These are phyloP conservation scores for Drosophila phalerata DNA, from an alignment of 2,888 invertebrate genomes.

Conservation along the genomic window DNA sequence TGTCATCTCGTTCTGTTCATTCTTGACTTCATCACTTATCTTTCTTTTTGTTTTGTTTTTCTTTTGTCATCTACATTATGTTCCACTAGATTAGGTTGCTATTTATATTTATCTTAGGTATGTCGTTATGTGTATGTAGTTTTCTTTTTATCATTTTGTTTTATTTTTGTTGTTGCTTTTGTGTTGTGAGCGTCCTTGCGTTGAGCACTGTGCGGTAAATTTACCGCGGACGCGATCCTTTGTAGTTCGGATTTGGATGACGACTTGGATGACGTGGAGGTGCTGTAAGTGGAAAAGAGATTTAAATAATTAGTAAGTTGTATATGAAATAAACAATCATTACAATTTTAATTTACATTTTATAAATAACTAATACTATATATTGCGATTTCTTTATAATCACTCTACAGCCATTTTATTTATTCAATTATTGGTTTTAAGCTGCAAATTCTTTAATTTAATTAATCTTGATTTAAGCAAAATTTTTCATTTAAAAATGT, in stretches of 20 bases:
- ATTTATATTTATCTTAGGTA: slow-evolving; percentile 81
- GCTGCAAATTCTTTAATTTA: too few species aligned
- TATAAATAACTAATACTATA: too few species aligned
- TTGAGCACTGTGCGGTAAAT: slow-evolving; percentile 19
- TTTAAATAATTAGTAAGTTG: background rate
- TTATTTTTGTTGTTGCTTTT: slow-evolving; percentile 12
- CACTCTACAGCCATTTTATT: too few species aligned
- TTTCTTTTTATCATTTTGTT: slow-evolving; percentile 47
- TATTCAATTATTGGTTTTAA: too few species aligned
- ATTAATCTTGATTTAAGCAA: too few species aligned
- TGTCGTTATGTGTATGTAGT: slow-evolving; percentile 77
- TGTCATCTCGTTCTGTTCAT: slow-evolving; percentile 42
- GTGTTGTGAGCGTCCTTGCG: slow-evolving; percentile 28
- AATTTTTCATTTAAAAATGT: too few species aligned
- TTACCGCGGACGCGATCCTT: slow-evolving; percentile 84
- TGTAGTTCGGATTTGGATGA: slow-evolving; percentile 85
- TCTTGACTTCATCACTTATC: slow-evolving; percentile 30
- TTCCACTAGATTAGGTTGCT: slow-evolving; percentile 79
- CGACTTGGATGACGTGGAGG: slow-evolving; percentile 85
- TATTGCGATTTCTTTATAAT: too few species aligned
- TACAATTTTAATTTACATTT: background rate
- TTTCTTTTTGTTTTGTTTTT: slow-evolving; percentile 17
- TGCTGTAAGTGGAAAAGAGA: slow-evolving; percentile 58
- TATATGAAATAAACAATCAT: too few species aligned
- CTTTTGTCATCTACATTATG: slow-evolving; percentile 77